A percentile compares a stretch with the other conserved stretches of the same genome.
These are phyloP conservation scores for Rhinatrema bivittatum DNA, from an alignment of 2,797 vertebrate genomes.

Conservation along the genomic window DNA sequence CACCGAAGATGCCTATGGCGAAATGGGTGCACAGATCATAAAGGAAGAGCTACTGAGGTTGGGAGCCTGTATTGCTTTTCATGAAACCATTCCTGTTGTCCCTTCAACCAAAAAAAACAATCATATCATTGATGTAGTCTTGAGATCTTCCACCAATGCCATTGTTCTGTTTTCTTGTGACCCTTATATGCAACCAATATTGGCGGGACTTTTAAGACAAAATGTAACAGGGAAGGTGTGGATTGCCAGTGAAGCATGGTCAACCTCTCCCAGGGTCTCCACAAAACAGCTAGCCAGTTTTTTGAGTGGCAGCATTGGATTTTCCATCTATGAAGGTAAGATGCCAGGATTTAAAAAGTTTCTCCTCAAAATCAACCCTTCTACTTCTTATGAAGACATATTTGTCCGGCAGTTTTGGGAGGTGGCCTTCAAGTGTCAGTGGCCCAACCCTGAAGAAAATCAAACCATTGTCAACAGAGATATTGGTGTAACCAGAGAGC, in stretches of 20 bases:
- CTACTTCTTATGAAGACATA: no score
- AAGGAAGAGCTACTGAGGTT: background rate
- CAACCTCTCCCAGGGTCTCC: background rate
- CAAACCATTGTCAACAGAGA: background rate
- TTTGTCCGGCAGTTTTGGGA: no score
- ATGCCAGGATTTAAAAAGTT: slow-evolving; percentile 6
- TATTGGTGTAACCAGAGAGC: background rate
- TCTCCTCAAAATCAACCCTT: slow-evolving; percentile 2
- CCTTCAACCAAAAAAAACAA: background rate
- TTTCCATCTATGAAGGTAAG: slow-evolving; percentile 5
- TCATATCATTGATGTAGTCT: background rate
- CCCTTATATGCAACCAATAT: background rate
- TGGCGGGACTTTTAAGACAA: slow-evolving; percentile 3
- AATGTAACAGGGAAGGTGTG: slow-evolving; percentile 4
- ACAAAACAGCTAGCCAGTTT: background rate
- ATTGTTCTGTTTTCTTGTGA: slow-evolving; percentile 9
- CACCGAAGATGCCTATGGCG: no score
- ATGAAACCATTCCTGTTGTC: background rate
- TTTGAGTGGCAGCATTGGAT: slow-evolving; percentile 4
- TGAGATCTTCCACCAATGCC: background rate
- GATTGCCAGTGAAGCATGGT: slow-evolving; percentile 12
- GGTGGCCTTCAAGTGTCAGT: no score
- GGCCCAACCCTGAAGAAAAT: background rate
- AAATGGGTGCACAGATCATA: no score
- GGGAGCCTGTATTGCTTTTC: slow-evolving; percentile 6